Evolutionary conservation across 2,888 invertebrate species (phyloP).

Genomic region (Agrotis ipsilon): DNA sequence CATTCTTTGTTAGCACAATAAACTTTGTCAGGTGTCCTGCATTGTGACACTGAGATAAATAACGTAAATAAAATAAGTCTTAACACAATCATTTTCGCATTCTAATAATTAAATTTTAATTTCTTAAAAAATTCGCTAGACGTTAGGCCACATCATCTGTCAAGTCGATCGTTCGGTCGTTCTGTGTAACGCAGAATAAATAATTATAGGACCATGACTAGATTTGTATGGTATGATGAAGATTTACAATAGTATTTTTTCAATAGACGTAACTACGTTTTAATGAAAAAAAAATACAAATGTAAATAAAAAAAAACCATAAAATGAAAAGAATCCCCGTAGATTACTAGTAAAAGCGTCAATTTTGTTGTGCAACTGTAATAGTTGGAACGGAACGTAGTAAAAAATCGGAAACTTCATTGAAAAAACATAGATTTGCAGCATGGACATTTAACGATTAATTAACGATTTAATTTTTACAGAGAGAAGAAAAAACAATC

Average conservation of each 20-base stretch:
- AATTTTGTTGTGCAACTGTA: no score
- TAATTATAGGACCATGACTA: no score
- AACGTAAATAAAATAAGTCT: slow-evolving; percentile 84
- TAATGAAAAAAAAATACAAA: not conserved
- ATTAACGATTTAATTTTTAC: no score
- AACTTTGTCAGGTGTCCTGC: slow-evolving; percentile 92
- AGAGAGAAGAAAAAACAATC: no score
- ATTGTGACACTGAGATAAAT: slow-evolving; percentile 78
- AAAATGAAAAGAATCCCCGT: not conserved
- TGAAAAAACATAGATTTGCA: no score
- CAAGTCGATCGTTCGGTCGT: slow-evolving; percentile 78
- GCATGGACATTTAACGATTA: no score
- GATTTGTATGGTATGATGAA: not conserved
- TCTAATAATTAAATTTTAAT: slow-evolving; percentile 77
- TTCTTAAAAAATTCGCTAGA: slow-evolving; percentile 80
- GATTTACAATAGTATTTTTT: no score
- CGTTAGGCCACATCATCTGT: slow-evolving; percentile 90
- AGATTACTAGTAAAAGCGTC: not conserved
- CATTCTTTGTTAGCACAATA: slow-evolving; percentile 94
- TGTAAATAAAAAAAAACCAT: not conserved
- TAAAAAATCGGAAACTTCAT: slow-evolving; percentile 1
- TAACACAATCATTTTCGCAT: slow-evolving; percentile 88
- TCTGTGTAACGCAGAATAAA: slow-evolving; percentile 58
- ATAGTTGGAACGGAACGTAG: slow-evolving; percentile 7
- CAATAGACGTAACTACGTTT: not conserved